Evolutionary conservation across 2,888 invertebrate species (phyloP).

Genomic region (Drosophila austrosaltans): DNA sequence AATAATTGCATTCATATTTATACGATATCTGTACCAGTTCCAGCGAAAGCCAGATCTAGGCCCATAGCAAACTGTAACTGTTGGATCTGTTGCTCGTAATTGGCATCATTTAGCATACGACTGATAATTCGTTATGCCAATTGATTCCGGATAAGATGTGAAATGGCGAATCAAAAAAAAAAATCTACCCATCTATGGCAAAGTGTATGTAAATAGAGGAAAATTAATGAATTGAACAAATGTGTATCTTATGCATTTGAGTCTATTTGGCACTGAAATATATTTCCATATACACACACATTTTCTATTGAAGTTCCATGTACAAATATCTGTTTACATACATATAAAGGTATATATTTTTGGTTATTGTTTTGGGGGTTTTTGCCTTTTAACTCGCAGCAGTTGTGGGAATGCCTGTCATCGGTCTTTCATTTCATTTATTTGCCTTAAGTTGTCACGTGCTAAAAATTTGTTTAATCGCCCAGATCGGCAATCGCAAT

Average conservation of each 20-base stretch:
- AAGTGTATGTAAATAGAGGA: slow-evolving; percentile 54
- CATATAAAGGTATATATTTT: not conserved
- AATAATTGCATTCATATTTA: slow-evolving; percentile 24
- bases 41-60: slow-evolving; percentile 26
- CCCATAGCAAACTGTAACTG: slow-evolving; percentile 10
- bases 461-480: slow-evolving; percentile 30
- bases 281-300: slow-evolving; percentile 1
- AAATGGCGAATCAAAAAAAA: slow-evolving; percentile 31
- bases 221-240: slow-evolving; percentile 63
- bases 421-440: slow-evolving; percentile 27
- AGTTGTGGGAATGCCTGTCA: slow-evolving; percentile 21
- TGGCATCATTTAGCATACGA: slow-evolving; percentile 61
- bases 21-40: slow-evolving; percentile 31
- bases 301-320: not conserved
- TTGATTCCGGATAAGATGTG: slow-evolving; percentile 40
- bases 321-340: not conserved
- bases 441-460: slow-evolving; percentile 37
- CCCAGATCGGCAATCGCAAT: slow-evolving; percentile 34
- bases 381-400: not conserved
- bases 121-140: slow-evolving; percentile 62
- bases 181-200: not conserved
- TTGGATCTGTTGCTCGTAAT: slow-evolving; percentile 39
- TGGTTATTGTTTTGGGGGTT: slow-evolving; percentile 17
- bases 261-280: slow-evolving; percentile 38
- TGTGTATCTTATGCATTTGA: slow-evolving; percentile 52